Conservation (phyloP, 2,888 invertebrate genomes). For the Liopterus haemorrhoidalis region DNA sequence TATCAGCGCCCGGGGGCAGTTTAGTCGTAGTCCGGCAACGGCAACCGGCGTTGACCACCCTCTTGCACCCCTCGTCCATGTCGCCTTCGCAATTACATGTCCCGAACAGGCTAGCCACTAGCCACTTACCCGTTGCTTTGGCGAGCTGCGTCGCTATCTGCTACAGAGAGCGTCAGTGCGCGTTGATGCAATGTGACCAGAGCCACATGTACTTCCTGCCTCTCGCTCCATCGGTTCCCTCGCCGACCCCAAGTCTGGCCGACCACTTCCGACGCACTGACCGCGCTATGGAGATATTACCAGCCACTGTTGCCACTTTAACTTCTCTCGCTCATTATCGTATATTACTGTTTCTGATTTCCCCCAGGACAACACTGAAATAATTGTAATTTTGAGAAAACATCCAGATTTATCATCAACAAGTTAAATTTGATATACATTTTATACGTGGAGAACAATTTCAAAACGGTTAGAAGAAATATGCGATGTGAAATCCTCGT, state of each 20-base stretch:
- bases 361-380: constrained; percentile 35
- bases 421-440: no score
- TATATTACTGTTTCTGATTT: constrained; percentile 37
- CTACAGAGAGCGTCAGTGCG: no score
- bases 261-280: no score
- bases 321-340: constrained; percentile 33
- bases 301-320: no score
- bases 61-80: no score
- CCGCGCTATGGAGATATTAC: no score
- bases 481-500: no score
- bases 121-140: constrained; percentile 20
- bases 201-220: background rate
- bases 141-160: constrained; percentile 14
- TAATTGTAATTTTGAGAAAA: constrained; percentile 25
- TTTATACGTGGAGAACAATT: no score
- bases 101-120: constrained; percentile 20
- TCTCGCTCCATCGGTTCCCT: constrained; percentile 4
- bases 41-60: background rate
- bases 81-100: no score
- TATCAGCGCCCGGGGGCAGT: no score
- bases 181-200: constrained; percentile 18
- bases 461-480: no score
- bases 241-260: constrained; percentile 6
- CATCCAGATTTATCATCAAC: no score
- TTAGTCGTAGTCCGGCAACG: background rate